Base-by-base conservation (phyloP, 2,888 invertebrate species). In the Parapristionchus giblindavisi region DNA sequence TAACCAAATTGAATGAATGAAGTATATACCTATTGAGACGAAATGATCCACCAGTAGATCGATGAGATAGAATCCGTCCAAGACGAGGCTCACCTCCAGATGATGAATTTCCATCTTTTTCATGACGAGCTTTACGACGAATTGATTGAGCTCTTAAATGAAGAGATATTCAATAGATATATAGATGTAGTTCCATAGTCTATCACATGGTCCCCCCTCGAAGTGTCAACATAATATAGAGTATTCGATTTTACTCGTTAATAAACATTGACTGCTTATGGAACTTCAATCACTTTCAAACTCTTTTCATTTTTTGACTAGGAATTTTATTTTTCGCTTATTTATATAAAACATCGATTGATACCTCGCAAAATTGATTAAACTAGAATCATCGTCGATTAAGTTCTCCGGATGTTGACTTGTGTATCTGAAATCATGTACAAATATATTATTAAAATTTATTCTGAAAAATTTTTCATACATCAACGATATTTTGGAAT, bases 321-420 rank as follows among this genome's bases (percentile, higher is more conserved):
- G n/a, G n/a, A n/a, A n/a, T n/a, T n/a, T n/a, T n/a, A n/a, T n/a
- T n/a, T n/a, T n/a, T n/a, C n/a, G n/a, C n/a, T n/a, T n/a, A n/a
- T n/a, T n/a, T n/a, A n/a, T n/a, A n/a, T n/a, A n/a, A n/a, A n/a
- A n/a, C n/a, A n/a, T n/a, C n/a, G 56, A 56, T 8, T 8, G 56
- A n/a, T 56, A 56, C 29, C 34, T 27, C 21, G 87, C 87, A 77
- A 87, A 87, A 60, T 83, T 83, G 40, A 87, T 85, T 36, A 87
- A 77, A 51, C 83, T 83, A 32, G 87, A 87, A 72, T 87, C 87
- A 60, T 87, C 87, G 75, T 87, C 87, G 36, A 87, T 87, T 2
- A 87, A 76, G 74, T 87, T 87, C 75, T 87, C 87, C 8, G 87
- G 87, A 73, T 86, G 87, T 74, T 87, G 87, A 27, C 78, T 78